phyloP scores from a whole-genome alignment of 2,888 invertebrate species.

The Trisateles emortualis region DNA sequence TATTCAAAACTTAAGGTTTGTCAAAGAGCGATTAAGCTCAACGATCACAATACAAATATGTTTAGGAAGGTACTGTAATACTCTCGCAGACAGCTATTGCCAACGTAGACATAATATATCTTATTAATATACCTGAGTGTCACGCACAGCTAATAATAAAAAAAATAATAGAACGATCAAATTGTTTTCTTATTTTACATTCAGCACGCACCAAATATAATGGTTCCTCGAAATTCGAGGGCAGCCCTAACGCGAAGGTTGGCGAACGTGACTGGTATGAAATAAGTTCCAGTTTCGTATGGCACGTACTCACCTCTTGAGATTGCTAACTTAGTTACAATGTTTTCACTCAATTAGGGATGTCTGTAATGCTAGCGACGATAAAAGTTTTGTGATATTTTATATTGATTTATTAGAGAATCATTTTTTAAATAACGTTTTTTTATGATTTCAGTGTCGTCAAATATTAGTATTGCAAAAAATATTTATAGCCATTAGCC shows the following conservation, averaged over 20 bases:
- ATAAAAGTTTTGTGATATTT: conserved; percentile 17
- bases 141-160: conserved; percentile 2
- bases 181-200: conserved; percentile 61
- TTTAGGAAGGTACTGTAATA: too few species aligned
- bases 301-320: conserved; percentile 52
- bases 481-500: too few species aligned
- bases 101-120: neutral
- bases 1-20: too few species aligned
- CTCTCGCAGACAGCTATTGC: too few species aligned
- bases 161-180: conserved; percentile 37
- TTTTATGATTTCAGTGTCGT: too few species aligned
- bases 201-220: conserved; percentile 61
- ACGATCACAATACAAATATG: too few species aligned
- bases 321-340: conserved; percentile 64
- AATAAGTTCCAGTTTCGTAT: conserved; percentile 56
- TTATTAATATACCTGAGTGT: neutral
- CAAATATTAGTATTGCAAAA: too few species aligned
- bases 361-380: conserved; percentile 50
- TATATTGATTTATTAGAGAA: conserved; percentile 19
- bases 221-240: conserved; percentile 56
- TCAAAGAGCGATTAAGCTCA: too few species aligned
- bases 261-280: conserved; percentile 64
- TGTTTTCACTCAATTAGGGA: conserved; percentile 66
- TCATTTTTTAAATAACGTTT: too few species aligned
- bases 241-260: conserved; percentile 54